phyloP scores from a whole-genome alignment of 1,140 invertebrate species.

The Agrilus planipennis region DNA sequence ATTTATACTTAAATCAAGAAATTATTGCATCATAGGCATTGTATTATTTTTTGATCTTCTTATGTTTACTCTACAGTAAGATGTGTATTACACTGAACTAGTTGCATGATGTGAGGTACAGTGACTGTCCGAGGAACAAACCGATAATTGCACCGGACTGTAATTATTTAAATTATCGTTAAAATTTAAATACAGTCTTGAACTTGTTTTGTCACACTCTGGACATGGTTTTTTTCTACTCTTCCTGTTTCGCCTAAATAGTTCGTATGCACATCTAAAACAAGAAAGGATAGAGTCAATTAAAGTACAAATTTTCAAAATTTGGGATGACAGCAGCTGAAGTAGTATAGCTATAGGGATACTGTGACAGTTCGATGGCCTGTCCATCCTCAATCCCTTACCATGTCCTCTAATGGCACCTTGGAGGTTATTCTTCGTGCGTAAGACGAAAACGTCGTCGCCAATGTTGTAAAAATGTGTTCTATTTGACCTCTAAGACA shows the following conservation, averaged over 20 bases:
- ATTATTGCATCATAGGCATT: too few relatives aligned
- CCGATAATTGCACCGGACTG: slow-evolving; percentile 28
- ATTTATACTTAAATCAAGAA: too few relatives aligned
- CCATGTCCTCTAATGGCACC: too few relatives aligned
- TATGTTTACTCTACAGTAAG: neutral
- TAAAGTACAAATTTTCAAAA: too few relatives aligned
- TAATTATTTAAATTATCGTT: slow-evolving; percentile 27
- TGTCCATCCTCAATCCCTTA: too few relatives aligned
- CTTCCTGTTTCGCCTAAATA: slow-evolving; percentile 49
- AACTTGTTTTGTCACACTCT: slow-evolving; percentile 31
- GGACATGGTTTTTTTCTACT: slow-evolving; percentile 40
- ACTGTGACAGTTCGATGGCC: too few relatives aligned
- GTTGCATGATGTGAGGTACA: slow-evolving; percentile 33
- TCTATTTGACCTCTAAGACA: too few relatives aligned
- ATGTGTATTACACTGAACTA: slow-evolving; percentile 26
- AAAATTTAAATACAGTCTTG: slow-evolving; percentile 30
- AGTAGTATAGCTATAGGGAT: too few relatives aligned
- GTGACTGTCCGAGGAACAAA: slow-evolving; percentile 33
- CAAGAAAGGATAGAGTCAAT: slow-evolving; percentile 6
- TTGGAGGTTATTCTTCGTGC: too few relatives aligned
- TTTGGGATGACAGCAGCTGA: too few relatives aligned
- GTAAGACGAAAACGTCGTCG: too few relatives aligned
- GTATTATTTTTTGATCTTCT: neutral
- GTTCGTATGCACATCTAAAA: slow-evolving; percentile 57
- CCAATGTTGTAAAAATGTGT: too few relatives aligned